These are phyloP conservation scores for Drosophila asahinai DNA, from an alignment of 1,140 invertebrate species.

Conservation along the genomic window DNA sequence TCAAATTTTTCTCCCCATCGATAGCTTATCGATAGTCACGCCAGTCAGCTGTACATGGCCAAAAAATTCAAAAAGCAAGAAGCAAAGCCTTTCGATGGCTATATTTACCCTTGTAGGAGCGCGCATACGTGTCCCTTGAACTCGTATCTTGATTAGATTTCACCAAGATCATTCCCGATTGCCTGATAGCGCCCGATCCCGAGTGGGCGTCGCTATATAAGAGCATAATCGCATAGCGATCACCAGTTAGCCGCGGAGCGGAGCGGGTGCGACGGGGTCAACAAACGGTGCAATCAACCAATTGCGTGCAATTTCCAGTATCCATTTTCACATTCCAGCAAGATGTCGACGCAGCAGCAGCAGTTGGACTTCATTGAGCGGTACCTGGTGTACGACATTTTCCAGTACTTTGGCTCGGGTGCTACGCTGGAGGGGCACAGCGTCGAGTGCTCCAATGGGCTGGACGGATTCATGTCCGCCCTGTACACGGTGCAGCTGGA, in stretches of 20 bases:
- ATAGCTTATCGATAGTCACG: conserved; percentile 8
- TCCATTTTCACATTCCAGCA: conserved; percentile 2
- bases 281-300: neutral
- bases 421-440: conserved; percentile 48
- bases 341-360: conserved; percentile 61
- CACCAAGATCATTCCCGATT: neutral
- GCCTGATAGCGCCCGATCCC: neutral
- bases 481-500: conserved; percentile 72
- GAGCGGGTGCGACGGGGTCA: neutral
- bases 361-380: conserved; percentile 73
- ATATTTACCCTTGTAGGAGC: neutral
- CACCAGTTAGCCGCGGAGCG: neutral
- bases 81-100: neutral
- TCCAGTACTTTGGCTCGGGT: conserved; percentile 55
- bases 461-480: conserved; percentile 83
- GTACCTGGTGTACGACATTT: conserved; percentile 66
- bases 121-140: neutral
- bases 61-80: conserved; percentile 3
- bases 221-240: conserved; percentile 3
- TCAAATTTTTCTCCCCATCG: too few relatives aligned
- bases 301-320: conserved; percentile 15
- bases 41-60: conserved; percentile 1
- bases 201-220: neutral
- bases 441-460: conserved; percentile 59
- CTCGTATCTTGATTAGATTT: conserved; percentile 9